Percentiles rank a stretch among this genome's conserved stretches.
phyloP scores from a whole-genome alignment of 2,797 vertebrate species.

The Linurgus olivaceus region DNA sequence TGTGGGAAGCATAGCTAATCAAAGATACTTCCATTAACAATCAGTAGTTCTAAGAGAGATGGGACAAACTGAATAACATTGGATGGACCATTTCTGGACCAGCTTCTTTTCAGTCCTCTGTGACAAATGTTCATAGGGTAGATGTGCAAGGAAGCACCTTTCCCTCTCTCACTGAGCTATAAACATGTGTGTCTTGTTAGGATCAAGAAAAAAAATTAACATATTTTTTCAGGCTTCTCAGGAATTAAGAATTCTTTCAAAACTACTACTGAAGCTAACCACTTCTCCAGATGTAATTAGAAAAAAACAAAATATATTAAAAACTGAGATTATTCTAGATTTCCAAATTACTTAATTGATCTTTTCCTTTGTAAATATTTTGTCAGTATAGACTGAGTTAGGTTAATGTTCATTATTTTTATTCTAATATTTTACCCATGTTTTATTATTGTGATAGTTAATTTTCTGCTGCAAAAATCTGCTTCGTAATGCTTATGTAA shows the following conservation, averaged over 20 bases:
- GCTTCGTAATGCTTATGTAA: background rate
- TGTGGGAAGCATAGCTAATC: background rate
- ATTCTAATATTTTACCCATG: background rate
- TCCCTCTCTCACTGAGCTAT: background rate
- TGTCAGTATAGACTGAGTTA: constrained; percentile 15
- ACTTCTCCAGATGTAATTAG: constrained; percentile 9
- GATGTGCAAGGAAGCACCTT: background rate
- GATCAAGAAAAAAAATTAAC: background rate
- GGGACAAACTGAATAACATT: background rate
- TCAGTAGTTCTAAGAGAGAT: background rate
- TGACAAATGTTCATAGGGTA: background rate
- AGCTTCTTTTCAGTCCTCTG: background rate
- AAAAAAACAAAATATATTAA: background rate
- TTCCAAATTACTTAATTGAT: background rate
- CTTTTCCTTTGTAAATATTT: constrained; percentile 22
- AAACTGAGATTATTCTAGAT: background rate
- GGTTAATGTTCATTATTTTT: background rate
- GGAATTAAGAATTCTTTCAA: background rate
- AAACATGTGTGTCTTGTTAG: background rate
- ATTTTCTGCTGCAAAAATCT: constrained; percentile 33
- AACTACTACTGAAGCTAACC: background rate
- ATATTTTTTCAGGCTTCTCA: background rate
- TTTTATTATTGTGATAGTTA: constrained; percentile 14
- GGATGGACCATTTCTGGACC: background rate
- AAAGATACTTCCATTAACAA: background rate